phyloP scores from a whole-genome alignment of 1,140 invertebrate species.

The Drosophila ficusphila region DNA sequence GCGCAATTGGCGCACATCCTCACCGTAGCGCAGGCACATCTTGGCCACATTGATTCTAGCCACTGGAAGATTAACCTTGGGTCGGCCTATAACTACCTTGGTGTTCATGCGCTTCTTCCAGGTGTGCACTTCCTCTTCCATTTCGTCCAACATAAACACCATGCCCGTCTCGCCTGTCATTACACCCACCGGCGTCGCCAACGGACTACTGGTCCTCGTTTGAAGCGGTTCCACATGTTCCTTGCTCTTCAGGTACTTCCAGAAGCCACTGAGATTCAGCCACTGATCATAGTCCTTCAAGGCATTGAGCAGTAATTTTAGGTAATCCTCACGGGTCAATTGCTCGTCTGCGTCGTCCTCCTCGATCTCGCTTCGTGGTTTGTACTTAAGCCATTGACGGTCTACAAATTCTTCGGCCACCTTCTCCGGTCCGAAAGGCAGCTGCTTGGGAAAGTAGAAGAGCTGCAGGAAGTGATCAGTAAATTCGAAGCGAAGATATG shows the following conservation, averaged over 20 bases:
- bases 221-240: slow-evolving; percentile 46
- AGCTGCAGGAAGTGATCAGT: slow-evolving; percentile 62
- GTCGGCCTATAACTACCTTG: slow-evolving; percentile 40
- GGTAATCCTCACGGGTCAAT: slow-evolving; percentile 60
- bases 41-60: slow-evolving; percentile 41
- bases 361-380: slow-evolving; percentile 28
- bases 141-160: slow-evolving; percentile 63
- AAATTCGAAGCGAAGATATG: slow-evolving; percentile 60
- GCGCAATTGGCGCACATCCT: slow-evolving; percentile 49
- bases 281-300: slow-evolving; percentile 54
- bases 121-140: slow-evolving; percentile 63
- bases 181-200: slow-evolving; percentile 57
- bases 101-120: slow-evolving; percentile 59
- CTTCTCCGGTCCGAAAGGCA: slow-evolving; percentile 44
- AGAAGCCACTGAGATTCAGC: slow-evolving; percentile 48
- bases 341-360: slow-evolving; percentile 48
- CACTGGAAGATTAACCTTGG: slow-evolving; percentile 58
- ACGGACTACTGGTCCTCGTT: slow-evolving; percentile 35
- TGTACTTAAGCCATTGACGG: slow-evolving; percentile 58
- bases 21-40: slow-evolving; percentile 50
- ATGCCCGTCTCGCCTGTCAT: slow-evolving; percentile 46
- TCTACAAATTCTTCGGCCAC: slow-evolving; percentile 49
- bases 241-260: slow-evolving; percentile 58
- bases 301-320: slow-evolving; percentile 44
- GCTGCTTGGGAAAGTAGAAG: slow-evolving; percentile 45